Base-by-base conservation (phyloP, 2,797 vertebrate genomes). In the Ctenopoma multispine region DNA sequence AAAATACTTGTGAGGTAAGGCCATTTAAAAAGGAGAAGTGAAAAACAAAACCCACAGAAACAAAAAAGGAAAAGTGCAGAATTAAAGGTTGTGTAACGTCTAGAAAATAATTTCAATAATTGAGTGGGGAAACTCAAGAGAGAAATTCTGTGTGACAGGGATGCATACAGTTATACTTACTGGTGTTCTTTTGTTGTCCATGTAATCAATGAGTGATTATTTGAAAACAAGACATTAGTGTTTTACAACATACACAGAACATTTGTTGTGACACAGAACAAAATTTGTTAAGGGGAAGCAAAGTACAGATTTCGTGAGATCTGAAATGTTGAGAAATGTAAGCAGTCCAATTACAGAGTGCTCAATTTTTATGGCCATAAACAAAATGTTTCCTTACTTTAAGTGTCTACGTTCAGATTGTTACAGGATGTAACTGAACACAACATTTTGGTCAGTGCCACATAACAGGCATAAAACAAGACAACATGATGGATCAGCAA, bases 211-310 rank as follows among this genome's bases (percentile, higher is more conserved):
- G 92, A 94, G 91, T 94, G 93, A 92, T 94, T 91, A 86, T 93
- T 95, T 90, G 92, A 94, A 94, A 95, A 95, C 94, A 95, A 95
- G 92, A 94, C 94, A 95, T 95, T 95, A 95, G 94, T 92, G 92
- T 92, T 92, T 92, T 90, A 92, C 92, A 94, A 92, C 91, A 92
- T 89, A 94, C 89, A 94, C 90, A 89, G 83, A 93, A 94, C 93
- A 94, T 83, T 89, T 78, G 79, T 76, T 71, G 87, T 82, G 90
- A 90, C 93, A 93, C 90, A 77, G 91, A 87, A 88, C 91, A 92
- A 95, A 90, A 92, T 74, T 58, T 58, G 54, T 31, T 15, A 18
- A 64, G 51, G n/a, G 15, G 24, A 55, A 7, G 1, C 1, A 36
- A 71, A 57, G 50, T 7, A 9, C 6, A n/a, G 10, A 1, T 40